Conservation (phyloP, 35 echinoderm and acorn worm genomes). For the Hemicentrotus pulcherrimus region DNA sequence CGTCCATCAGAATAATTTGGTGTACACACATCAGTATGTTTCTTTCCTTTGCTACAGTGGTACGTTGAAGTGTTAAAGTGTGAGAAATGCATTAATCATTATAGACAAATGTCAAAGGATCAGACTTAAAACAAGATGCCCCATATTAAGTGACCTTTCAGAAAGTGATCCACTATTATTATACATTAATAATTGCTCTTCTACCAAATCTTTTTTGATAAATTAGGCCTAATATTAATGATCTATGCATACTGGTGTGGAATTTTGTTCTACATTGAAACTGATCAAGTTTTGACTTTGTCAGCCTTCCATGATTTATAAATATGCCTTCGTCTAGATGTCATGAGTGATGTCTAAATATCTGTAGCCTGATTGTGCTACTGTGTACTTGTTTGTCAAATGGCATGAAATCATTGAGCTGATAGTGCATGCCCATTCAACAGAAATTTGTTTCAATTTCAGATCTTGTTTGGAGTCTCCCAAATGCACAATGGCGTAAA, state of each 20-base stretch:
- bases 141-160: not conserved
- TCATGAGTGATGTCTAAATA: not conserved
- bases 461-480: conserved; percentile 19
- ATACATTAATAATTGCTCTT: not conserved
- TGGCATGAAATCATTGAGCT: not conserved
- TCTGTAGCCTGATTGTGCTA: not conserved
- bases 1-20: not conserved
- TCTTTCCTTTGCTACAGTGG: not conserved
- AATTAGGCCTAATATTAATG: no score
- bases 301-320: not conserved
- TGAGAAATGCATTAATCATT: not conserved
- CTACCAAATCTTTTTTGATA: no score
- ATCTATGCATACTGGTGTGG: no score
- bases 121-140: no score
- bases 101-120: not conserved
- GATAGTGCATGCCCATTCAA: not conserved
- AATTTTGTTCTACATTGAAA: not conserved
- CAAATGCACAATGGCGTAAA: conserved; percentile 18
- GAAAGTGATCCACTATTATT: not conserved
- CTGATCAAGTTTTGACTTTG: not conserved
- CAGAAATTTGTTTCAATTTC: conserved; percentile 34
- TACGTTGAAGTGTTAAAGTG: not conserved
- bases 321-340: not conserved
- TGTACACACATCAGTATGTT: not conserved
- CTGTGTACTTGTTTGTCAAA: not conserved